Evolutionary conservation across 2,888 invertebrate genomes (phyloP).

Genomic region (Apantesis nais): DNA sequence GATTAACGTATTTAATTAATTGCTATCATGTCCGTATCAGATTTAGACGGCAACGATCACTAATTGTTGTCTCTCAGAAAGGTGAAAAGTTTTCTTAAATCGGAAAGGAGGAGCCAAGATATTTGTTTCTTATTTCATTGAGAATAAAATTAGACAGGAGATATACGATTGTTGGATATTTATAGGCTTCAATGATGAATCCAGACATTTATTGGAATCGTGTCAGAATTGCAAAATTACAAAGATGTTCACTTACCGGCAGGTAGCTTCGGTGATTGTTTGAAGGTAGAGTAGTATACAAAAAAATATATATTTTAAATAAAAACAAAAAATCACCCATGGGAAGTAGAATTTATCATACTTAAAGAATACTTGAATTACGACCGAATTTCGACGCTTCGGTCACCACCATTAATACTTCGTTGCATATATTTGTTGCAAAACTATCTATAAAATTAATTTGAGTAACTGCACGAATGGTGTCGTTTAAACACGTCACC

Average conservation of each 20-base stretch:
- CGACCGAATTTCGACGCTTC: too few species aligned
- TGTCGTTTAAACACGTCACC: too few species aligned
- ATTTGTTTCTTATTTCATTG: neutral
- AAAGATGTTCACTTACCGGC: neutral
- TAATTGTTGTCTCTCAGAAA: conserved; percentile 30
- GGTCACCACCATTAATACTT: too few species aligned
- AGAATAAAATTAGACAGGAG: neutral
- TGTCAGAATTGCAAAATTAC: neutral
- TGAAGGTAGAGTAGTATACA: neutral
- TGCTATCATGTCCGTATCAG: conserved; percentile 46
- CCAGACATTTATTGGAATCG: neutral
- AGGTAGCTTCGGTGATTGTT: too few species aligned
- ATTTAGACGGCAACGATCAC: conserved; percentile 34
- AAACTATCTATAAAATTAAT: too few species aligned
- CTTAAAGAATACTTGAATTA: too few species aligned
- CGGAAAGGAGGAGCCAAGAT: neutral
- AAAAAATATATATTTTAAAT: neutral
- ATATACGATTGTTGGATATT: neutral
- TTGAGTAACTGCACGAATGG: too few species aligned
- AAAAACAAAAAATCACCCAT: too few species aligned
- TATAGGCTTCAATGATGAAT: neutral
- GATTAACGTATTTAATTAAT: conserved; percentile 55
- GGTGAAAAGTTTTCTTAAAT: conserved; percentile 6
- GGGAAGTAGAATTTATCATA: neutral
- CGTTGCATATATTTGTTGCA: too few species aligned